phyloP scores from a whole-genome alignment of 2,888 invertebrate species.

The Cryptus armator region DNA sequence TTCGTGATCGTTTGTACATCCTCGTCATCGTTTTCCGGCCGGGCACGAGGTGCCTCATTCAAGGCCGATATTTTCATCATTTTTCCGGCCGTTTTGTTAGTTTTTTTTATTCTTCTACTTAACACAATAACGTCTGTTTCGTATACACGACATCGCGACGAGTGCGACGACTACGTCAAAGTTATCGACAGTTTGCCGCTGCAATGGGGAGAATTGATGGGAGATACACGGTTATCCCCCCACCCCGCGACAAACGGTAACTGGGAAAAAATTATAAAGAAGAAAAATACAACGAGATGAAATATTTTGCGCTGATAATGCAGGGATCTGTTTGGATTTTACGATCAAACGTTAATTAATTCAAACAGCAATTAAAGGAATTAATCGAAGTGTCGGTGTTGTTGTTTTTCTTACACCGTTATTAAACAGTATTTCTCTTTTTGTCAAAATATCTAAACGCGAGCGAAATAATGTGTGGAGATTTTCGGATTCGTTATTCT shows the following conservation, averaged over 20 bases:
- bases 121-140: constrained; percentile 15
- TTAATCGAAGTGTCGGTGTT: neutral
- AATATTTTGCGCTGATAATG: neutral
- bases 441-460: no score
- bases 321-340: neutral
- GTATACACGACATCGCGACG: constrained; percentile 34
- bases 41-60: constrained; percentile 88
- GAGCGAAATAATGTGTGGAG: no score
- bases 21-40: constrained; percentile 88
- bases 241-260: neutral
- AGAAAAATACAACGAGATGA: neutral
- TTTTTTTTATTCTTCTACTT: constrained; percentile 31
- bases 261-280: neutral
- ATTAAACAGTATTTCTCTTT: no score
- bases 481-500: no score
- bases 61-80: constrained; percentile 90
- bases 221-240: neutral
- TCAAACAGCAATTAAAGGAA: neutral
- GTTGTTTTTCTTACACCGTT: neutral
- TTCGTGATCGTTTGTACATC: constrained; percentile 86
- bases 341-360: neutral
- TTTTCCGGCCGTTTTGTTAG: constrained; percentile 69
- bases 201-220: constrained; percentile 42
- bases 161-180: constrained; percentile 14
- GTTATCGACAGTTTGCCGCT: constrained; percentile 59